phyloP scores from a whole-genome alignment of 2,797 vertebrate genomes.

The Brachyrhaphis roseni region DNA sequence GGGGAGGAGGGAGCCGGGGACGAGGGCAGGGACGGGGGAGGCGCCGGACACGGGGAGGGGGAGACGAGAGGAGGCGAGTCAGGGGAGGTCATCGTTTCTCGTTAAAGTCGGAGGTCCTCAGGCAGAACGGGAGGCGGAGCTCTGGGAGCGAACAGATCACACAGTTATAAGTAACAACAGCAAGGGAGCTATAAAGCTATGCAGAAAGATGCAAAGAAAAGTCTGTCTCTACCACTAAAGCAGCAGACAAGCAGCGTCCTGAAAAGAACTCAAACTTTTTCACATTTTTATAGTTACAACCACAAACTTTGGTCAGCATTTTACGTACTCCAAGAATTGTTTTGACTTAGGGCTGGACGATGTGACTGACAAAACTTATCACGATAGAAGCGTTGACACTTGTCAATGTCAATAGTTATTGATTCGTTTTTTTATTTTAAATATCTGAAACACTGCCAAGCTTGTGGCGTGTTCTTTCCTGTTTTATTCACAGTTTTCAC shows the following conservation, averaged over 20 bases:
- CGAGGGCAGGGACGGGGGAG: constrained; percentile 78
- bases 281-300: background rate
- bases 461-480: no score
- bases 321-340: background rate
- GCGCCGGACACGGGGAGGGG: constrained; percentile 76
- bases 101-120: constrained; percentile 32
- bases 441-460: no score
- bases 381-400: no score
- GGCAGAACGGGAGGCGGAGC: background rate
- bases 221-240: background rate
- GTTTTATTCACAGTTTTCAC: no score
- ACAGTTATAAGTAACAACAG: background rate
- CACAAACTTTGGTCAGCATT: background rate
- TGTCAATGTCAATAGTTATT: no score
- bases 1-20: constrained; percentile 76
- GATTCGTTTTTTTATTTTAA: no score
- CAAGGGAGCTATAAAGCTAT: background rate
- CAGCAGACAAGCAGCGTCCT: background rate
- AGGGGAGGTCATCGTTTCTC: constrained; percentile 71
- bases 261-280: background rate
- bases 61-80: constrained; percentile 76
- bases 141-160: background rate
- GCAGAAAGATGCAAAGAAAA: background rate
- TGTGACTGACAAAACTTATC: no score
- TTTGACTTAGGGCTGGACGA: no score